Percentiles rank a stretch among this genome's conserved stretches.
These are phyloP conservation scores for Andrena praecox DNA, from an alignment of 2,888 invertebrate genomes.

Conservation along the genomic window DNA sequence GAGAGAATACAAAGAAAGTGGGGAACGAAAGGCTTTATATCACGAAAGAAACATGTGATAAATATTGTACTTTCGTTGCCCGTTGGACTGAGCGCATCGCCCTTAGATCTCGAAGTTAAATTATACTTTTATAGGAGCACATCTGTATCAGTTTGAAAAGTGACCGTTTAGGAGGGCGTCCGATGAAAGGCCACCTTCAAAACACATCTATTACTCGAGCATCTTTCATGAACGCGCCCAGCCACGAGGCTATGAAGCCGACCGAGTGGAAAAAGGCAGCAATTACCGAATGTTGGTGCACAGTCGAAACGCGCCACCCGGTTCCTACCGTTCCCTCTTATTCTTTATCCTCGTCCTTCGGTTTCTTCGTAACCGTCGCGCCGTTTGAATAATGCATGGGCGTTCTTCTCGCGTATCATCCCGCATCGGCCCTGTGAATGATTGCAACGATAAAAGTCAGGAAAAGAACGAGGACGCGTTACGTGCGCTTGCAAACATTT, in stretches of 20 bases:
- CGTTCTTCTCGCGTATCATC: neutral
- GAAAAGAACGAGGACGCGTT: neutral
- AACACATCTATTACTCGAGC: neutral
- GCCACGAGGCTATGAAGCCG: constrained; percentile 9
- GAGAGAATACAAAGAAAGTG: no score
- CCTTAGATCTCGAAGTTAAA: constrained; percentile 13
- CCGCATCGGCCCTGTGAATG: neutral
- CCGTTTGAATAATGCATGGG: constrained; percentile 20
- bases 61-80: neutral
- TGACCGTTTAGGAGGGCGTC: neutral
- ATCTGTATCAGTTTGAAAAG: neutral
- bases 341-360: neutral
- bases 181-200: neutral
- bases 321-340: neutral
- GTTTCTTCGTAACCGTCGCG: neutral
- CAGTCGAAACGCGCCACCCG: neutral
- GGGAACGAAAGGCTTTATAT: neutral
- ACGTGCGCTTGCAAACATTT: no score
- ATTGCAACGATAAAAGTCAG: neutral
- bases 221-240: constrained; percentile 7
- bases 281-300: constrained; percentile 12
- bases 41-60: neutral
- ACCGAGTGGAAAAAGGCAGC: constrained; percentile 7
- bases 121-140: neutral
- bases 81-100: no score